Conservation (phyloP, 2,888 invertebrate species). For the Macrosiphum euphorbiae region DNA sequence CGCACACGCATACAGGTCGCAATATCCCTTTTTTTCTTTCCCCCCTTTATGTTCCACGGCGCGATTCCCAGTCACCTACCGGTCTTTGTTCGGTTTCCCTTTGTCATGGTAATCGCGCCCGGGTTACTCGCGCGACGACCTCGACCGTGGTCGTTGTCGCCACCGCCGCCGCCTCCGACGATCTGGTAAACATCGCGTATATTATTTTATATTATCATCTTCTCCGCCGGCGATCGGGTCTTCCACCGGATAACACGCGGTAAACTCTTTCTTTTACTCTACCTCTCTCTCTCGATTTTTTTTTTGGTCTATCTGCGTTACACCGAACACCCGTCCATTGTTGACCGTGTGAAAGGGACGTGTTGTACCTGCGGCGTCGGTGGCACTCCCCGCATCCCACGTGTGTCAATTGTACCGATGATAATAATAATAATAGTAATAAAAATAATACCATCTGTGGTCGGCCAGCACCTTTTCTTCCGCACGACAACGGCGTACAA, state of each 20-base stretch:
- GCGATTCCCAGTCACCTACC: conserved; percentile 6
- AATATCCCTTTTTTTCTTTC: background rate
- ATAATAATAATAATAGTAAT: conserved; percentile 37
- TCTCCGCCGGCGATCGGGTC: background rate
- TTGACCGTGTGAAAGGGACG: conserved; percentile 58
- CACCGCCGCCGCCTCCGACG: background rate
- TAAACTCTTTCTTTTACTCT: background rate
- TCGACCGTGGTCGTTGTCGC: background rate
- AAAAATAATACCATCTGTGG: conserved; percentile 54
- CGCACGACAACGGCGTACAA: conserved; percentile 29
- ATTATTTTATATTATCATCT: background rate
- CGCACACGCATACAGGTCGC: background rate
- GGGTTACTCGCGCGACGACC: background rate
- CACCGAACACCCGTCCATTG: conserved; percentile 43
- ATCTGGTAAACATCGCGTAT: background rate
- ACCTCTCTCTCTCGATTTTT: background rate
- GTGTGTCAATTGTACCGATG: conserved; percentile 20
- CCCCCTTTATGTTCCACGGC: background rate
- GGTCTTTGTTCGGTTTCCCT: background rate
- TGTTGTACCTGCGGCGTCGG: conserved; percentile 13
- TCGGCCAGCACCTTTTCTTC: conserved; percentile 44
- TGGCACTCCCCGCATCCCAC: background rate
- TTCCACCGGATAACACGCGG: background rate
- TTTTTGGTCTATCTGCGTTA: background rate
- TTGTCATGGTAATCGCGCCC: conserved; percentile 45